phyloP scores from a whole-genome alignment of 2,113 vertebrate species.

The Megalops atlanticus region DNA sequence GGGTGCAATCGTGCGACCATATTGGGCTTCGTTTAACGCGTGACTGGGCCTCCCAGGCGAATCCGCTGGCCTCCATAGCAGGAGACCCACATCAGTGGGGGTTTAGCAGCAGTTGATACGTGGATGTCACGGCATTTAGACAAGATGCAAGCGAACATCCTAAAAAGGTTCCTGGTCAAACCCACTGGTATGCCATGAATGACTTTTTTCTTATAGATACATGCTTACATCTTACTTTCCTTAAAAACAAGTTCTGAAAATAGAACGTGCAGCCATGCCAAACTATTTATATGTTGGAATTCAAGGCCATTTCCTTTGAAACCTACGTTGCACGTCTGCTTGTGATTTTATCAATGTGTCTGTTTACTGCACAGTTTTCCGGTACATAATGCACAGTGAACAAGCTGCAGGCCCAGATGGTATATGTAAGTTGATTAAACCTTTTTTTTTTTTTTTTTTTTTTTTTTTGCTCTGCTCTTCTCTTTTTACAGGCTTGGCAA shows the following conservation, averaged over 20 bases:
- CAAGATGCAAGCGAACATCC: background rate
- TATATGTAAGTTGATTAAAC: background rate
- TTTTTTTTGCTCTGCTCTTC: too few relatives aligned
- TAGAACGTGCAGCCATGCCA: too few relatives aligned
- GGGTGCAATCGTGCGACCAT: background rate
- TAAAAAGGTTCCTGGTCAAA: slow-evolving; percentile 23
- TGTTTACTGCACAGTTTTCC: slow-evolving; percentile 35
- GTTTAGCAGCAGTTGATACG: background rate
- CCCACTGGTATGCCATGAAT: slow-evolving; percentile 19
- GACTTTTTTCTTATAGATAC: slow-evolving; percentile 42
- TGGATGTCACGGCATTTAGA: background rate
- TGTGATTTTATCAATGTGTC: background rate
- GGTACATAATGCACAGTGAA: slow-evolving; percentile 32
- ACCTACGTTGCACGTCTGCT: background rate
- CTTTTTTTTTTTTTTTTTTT: too few relatives aligned
- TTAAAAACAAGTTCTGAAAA: background rate
- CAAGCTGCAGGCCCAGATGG: slow-evolving; percentile 36
- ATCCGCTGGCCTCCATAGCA: too few relatives aligned
- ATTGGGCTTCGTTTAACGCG: background rate
- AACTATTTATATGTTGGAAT: background rate
- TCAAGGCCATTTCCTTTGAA: background rate
- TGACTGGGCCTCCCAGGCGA: background rate
- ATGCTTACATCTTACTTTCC: slow-evolving; percentile 1
- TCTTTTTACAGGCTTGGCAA: too few relatives aligned
- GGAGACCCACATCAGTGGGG: too few relatives aligned